phyloP scores from a whole-genome alignment of 2,797 vertebrate genomes.

The Limnodromus scolopaceus region DNA sequence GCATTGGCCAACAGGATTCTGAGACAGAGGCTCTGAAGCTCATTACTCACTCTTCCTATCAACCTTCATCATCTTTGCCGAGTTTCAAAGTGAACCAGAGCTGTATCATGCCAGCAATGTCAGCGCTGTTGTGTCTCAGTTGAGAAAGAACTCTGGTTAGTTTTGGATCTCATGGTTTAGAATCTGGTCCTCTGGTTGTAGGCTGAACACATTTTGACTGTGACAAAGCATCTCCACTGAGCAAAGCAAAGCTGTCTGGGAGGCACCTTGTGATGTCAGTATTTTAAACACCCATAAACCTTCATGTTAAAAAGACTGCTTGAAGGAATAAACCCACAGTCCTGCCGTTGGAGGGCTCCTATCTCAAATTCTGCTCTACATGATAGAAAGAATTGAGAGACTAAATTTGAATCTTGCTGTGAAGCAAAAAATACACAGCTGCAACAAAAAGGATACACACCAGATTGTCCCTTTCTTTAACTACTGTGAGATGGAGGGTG shows the following conservation, averaged over 20 bases:
- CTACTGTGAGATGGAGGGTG: not conserved
- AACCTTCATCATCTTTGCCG: not conserved
- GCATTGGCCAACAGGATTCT: not conserved
- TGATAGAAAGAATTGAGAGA: not conserved
- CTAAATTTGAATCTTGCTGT: not conserved
- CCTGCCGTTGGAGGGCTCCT: not conserved
- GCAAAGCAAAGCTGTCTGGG: not conserved
- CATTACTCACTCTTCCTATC: not conserved
- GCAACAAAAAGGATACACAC: not conserved
- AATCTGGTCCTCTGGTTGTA: not conserved
- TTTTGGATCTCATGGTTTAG: not conserved
- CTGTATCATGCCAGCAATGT: not conserved
- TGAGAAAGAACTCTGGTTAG: not conserved
- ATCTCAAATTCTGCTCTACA: not conserved
- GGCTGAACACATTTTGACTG: not conserved
- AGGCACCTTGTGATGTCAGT: not conserved
- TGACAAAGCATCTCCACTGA: not conserved
- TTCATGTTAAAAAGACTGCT: not conserved
- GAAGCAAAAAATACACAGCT: not conserved
- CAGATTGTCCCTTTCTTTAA: not conserved
- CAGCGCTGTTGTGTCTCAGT: not conserved
- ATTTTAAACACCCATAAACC: not conserved
- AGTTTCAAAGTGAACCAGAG: not conserved
- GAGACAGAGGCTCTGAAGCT: not conserved
- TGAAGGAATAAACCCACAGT: not conserved